These are phyloP conservation scores for Eubasilissa splendida DNA, from an alignment of 2,888 invertebrate genomes.

Conservation along the genomic window DNA sequence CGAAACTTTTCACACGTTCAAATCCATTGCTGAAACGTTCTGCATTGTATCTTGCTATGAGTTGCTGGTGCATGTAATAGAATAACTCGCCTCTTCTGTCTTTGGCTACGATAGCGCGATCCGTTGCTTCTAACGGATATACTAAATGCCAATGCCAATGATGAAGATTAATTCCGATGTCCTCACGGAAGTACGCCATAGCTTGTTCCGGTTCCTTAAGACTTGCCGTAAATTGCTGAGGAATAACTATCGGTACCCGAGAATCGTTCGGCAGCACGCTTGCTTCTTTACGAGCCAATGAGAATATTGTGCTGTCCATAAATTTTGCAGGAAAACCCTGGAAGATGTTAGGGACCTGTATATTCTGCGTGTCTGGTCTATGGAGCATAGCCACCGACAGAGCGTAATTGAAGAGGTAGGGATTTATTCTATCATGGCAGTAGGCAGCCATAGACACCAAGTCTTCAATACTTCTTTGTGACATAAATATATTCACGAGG, in stretches of 20 bases:
- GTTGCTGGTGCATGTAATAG: slow-evolving; percentile 65
- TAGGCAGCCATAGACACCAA: slow-evolving; percentile 72
- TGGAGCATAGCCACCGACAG: slow-evolving; percentile 75
- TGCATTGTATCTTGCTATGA: slow-evolving; percentile 63
- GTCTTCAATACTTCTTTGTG: slow-evolving; percentile 73
- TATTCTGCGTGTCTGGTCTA: slow-evolving; percentile 69
- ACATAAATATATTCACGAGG: slow-evolving; percentile 80
- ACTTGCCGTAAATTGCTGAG: slow-evolving; percentile 63
- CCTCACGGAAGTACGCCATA: slow-evolving; percentile 70
- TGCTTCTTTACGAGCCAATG: slow-evolving; percentile 65
- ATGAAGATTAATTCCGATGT: slow-evolving; percentile 70
- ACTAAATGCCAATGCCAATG: slow-evolving; percentile 75
- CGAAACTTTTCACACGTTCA: slow-evolving; percentile 59
- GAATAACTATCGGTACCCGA: slow-evolving; percentile 61
- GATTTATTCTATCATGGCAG: slow-evolving; percentile 74
- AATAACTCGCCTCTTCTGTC: slow-evolving; percentile 65
- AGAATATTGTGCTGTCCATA: slow-evolving; percentile 67
- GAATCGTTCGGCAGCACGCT: slow-evolving; percentile 61
- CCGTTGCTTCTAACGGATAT: slow-evolving; percentile 60
- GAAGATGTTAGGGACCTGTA: slow-evolving; percentile 69
- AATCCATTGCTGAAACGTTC: slow-evolving; percentile 62
- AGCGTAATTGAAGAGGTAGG: slow-evolving; percentile 75
- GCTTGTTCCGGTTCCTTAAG: slow-evolving; percentile 63
- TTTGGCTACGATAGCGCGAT: slow-evolving; percentile 59
- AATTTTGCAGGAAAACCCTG: slow-evolving; percentile 73